Evolutionary conservation across 2,797 vertebrate genomes (phyloP).

Genomic region (Rhinoraja longicauda): DNA sequence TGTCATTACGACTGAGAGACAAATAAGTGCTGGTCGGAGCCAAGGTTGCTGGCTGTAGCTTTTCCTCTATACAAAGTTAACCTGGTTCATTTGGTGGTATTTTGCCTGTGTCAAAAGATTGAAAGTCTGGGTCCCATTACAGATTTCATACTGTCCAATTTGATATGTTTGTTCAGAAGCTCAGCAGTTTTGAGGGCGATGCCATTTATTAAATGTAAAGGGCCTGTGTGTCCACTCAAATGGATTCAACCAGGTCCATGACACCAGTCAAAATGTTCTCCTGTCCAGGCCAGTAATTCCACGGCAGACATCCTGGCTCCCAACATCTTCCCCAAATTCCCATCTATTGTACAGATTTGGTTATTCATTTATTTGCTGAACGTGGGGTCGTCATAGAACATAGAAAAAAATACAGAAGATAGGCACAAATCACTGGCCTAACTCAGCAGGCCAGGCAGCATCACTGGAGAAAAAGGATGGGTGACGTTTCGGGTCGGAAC

Average conservation of each 20-base stretch:
- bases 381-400: background rate
- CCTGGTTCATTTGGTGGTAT: background rate
- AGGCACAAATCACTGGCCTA: no score
- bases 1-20: background rate
- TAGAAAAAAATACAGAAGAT: no score
- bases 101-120: background rate
- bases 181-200: background rate
- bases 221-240: background rate
- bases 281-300: background rate
- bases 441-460: no score
- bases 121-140: background rate
- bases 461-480: no score
- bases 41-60: background rate
- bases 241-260: background rate
- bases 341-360: background rate
- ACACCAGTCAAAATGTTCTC: background rate
- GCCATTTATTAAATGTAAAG: background rate
- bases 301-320: no score
- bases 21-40: background rate
- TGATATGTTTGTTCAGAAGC: background rate
- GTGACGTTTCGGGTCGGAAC: no score
- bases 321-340: background rate
- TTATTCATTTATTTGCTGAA: background rate
- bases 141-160: background rate
- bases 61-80: background rate